A percentile compares a stretch with the other conserved stretches of the same genome.
phyloP scores from a whole-genome alignment of 2,888 invertebrate species.

The Agrochola litura region DNA sequence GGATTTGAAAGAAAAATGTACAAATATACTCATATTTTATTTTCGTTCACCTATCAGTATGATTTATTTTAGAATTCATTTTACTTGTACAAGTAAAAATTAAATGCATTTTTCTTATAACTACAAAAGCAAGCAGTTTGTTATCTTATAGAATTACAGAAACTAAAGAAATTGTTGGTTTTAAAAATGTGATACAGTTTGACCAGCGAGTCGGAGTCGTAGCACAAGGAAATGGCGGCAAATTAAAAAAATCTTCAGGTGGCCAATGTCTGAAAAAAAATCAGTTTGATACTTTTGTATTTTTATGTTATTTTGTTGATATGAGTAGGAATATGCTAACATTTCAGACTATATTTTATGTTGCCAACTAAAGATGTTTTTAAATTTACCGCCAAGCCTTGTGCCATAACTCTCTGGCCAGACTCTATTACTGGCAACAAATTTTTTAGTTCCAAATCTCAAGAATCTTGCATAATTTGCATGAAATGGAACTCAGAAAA shows the following conservation, averaged over 20 bases:
- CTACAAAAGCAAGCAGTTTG: neutral
- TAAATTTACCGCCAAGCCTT: no score
- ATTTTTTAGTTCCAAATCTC: neutral
- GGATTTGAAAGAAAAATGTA: neutral
- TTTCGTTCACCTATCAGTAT: neutral
- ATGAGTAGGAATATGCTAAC: no score
- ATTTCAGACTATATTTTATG: no score
- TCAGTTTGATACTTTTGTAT: no score
- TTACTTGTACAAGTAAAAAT: neutral
- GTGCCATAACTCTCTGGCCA: no score
- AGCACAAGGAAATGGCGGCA: no score
- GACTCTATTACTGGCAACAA: neutral
- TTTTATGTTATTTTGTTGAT: no score
- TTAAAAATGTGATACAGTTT: neutral
- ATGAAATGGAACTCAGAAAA: neutral
- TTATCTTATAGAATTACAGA: neutral
- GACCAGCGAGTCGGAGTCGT: no score
- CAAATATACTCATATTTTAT: neutral
- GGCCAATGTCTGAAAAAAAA: no score
- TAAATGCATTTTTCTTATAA: neutral
- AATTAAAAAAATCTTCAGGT: no score
- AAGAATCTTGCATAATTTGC: neutral
- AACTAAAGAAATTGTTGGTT: neutral
- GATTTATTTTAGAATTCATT: slow-evolving; percentile 1
- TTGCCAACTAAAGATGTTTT: no score